A percentile compares a stretch with the other conserved stretches of the same genome.
These are phyloP conservation scores for Drosophila bunnanda DNA, from an alignment of 2,888 invertebrate species.

Conservation along the genomic window DNA sequence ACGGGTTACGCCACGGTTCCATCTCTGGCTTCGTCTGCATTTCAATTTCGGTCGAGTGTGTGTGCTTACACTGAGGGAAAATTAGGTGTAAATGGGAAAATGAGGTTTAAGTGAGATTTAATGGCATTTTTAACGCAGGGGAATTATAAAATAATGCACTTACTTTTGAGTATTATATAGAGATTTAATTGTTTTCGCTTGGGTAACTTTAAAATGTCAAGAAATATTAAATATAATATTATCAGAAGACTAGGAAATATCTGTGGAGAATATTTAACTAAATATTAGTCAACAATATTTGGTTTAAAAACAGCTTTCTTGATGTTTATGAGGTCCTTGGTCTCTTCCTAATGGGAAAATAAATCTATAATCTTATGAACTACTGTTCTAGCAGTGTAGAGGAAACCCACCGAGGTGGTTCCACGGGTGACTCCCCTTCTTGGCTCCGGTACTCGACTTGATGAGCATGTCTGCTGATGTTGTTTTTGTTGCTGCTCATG, in stretches of 20 bases:
- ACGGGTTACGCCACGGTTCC: slow-evolving; percentile 31
- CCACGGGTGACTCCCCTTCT: slow-evolving; percentile 22
- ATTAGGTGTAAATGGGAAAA: not conserved
- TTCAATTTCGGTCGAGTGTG: slow-evolving; percentile 60
- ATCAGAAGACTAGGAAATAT: not conserved
- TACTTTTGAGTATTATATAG: not conserved
- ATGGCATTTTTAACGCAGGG: fast-evolving
- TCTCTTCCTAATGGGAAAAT: not conserved
- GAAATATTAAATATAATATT: not conserved
- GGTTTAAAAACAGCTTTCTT: too few species aligned
- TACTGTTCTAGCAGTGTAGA: slow-evolving; percentile 5
- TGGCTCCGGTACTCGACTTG: slow-evolving; percentile 52
- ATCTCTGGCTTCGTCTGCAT: slow-evolving; percentile 47
- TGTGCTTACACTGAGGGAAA: slow-evolving; percentile 19
- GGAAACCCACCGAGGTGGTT: slow-evolving; percentile 33
- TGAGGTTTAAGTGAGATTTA: not conserved
- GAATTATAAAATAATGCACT: not conserved
- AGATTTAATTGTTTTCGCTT: not conserved
- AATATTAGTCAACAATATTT: too few species aligned
- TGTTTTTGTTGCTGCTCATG: slow-evolving; percentile 23
- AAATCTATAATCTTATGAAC: not conserved
- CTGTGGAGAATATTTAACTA: not conserved
- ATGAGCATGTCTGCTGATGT: slow-evolving; percentile 56
- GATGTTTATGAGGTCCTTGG: not conserved
- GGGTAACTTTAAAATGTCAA: not conserved